Evolutionary conservation across 2,113 vertebrate species (phyloP).

Genomic region (Scophthalmus maximus): DNA sequence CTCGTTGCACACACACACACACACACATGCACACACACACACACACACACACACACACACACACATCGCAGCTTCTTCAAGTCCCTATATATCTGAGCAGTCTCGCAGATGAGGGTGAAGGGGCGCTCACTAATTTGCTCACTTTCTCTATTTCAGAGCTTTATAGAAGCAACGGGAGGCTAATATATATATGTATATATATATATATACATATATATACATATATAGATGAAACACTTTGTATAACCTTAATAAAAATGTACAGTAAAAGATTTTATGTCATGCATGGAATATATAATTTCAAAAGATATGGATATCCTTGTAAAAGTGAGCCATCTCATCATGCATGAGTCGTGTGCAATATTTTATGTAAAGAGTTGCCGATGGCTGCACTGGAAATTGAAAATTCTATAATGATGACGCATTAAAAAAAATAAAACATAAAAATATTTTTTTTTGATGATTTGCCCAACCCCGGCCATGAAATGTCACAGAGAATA

Average conservation of each 20-base stretch:
- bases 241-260: neutral
- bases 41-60: too few species aligned
- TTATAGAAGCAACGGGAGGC: neutral
- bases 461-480: neutral
- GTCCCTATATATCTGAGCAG: neutral
- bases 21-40: too few species aligned
- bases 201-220: too few species aligned
- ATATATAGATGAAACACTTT: neutral
- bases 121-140: neutral
- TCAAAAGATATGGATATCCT: neutral
- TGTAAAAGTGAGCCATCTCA: neutral
- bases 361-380: constrained; percentile 19
- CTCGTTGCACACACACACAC: neutral
- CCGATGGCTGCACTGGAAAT: neutral
- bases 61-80: too few species aligned
- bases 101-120: neutral
- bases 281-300: neutral
- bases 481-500: constrained; percentile 6
- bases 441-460: constrained; percentile 37
- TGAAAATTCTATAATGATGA: constrained; percentile 22
- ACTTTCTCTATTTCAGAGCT: neutral
- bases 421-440: neutral
- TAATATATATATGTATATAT: too few species aligned
- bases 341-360: neutral
- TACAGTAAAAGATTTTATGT: neutral